Evolutionary conservation across 2,797 vertebrate species (phyloP).

Genomic region (Orientallactaga sibirica): DNA sequence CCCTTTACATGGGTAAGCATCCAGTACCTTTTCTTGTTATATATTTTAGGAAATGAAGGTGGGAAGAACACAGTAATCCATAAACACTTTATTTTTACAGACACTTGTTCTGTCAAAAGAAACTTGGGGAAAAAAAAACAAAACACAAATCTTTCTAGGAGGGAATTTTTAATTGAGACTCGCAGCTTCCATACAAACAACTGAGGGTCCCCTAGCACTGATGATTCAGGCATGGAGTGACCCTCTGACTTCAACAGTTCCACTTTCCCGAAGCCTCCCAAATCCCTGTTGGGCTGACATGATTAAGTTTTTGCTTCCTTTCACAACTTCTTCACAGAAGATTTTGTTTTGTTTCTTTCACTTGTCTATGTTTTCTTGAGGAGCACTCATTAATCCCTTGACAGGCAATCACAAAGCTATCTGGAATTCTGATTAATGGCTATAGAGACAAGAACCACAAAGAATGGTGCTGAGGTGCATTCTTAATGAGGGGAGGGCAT

Average conservation of each 20-base stretch:
- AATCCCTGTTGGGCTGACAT: neutral
- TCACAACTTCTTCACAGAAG: neutral
- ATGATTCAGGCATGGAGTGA: neutral
- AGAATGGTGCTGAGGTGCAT: neutral
- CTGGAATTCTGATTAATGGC: conserved; percentile 59
- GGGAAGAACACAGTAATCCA: conserved; percentile 8
- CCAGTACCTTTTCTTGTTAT: neutral
- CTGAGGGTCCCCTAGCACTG: neutral
- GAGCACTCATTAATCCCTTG: conserved; percentile 47
- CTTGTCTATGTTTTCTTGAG: conserved; percentile 27
- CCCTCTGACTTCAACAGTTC: neutral
- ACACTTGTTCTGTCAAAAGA: neutral
- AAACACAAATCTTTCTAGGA: neutral
- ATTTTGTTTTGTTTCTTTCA: conserved; percentile 21
- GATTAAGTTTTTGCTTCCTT: conserved; percentile 21
- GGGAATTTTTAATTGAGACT: conserved; percentile 18
- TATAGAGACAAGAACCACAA: conserved; percentile 6
- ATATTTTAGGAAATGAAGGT: conserved; percentile 51
- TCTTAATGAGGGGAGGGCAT: conserved; percentile 5
- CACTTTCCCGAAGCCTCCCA: neutral
- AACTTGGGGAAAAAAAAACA: neutral
- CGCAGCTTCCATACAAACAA: neutral
- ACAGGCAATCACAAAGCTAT: conserved; percentile 31
- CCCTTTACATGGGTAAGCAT: conserved; percentile 26
- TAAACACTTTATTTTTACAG: neutral